Conservation (phyloP, 2,113 vertebrate species). For the Paramisgurnus dabryanus region DNA sequence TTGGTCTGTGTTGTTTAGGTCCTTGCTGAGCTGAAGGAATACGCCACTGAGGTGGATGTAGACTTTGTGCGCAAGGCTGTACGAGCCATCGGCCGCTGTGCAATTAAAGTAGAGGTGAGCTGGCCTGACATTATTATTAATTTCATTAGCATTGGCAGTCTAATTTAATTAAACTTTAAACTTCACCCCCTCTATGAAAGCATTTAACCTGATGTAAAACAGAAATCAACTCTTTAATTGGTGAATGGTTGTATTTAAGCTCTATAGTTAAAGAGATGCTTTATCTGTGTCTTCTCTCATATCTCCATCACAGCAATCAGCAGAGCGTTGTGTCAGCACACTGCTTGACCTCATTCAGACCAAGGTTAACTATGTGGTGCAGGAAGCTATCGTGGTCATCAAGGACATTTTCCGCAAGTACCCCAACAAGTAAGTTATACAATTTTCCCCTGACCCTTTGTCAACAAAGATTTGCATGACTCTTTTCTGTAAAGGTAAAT, state of each 20-base stretch:
- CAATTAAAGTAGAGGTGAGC: slow-evolving; percentile 98
- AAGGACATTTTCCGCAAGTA: slow-evolving; percentile 99
- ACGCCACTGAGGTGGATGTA: slow-evolving; percentile 96
- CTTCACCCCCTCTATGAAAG: neutral
- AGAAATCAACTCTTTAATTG: too few relatives aligned
- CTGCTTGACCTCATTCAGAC: slow-evolving; percentile 96
- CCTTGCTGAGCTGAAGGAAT: slow-evolving; percentile 95
- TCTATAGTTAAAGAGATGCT: neutral
- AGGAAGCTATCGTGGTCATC: slow-evolving; percentile 98
- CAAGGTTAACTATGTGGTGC: slow-evolving; percentile 97
- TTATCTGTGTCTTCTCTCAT: slow-evolving; percentile 2
- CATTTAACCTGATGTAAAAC: neutral
- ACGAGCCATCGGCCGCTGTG: slow-evolving; percentile 94
- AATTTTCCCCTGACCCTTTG: neutral
- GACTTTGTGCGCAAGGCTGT: slow-evolving; percentile 97
- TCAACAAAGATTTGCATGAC: neutral
- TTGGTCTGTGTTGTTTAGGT: slow-evolving; percentile 75
- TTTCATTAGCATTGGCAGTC: neutral
- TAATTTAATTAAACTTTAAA: neutral
- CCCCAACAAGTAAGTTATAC: slow-evolving; percentile 91
- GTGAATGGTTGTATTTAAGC: neutral
- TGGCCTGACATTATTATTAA: neutral
- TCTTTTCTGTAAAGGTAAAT: neutral
- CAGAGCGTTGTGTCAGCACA: slow-evolving; percentile 94
- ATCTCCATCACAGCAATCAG: slow-evolving; percentile 84